These are phyloP conservation scores for Dicrurus megarhynchus DNA, from an alignment of 2,113 vertebrate species.

Conservation along the genomic window DNA sequence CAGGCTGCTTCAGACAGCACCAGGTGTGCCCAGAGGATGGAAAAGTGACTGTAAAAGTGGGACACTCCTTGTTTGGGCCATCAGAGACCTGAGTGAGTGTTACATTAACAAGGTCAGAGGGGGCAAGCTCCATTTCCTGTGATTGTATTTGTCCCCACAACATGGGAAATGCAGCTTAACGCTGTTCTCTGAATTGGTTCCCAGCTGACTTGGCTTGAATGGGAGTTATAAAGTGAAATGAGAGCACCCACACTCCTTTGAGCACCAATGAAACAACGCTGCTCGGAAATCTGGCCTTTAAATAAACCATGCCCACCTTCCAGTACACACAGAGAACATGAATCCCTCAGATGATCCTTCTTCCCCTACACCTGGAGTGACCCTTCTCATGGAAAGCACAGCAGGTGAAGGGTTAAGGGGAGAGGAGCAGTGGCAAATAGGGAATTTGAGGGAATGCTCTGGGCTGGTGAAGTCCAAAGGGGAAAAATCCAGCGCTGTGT, in stretches of 20 bases:
- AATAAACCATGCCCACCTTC: background rate
- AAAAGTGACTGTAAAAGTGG: background rate
- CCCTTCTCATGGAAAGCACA: fast-evolving
- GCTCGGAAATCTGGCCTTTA: background rate
- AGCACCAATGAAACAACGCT: background rate
- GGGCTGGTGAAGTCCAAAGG: background rate
- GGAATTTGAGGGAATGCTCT: background rate
- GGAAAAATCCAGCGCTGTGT: background rate
- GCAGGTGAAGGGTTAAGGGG: background rate
- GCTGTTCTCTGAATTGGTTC: background rate
- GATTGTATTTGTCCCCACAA: background rate
- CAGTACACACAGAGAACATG: background rate
- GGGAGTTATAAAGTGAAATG: background rate
- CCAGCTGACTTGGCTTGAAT: background rate
- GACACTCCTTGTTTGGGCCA: background rate
- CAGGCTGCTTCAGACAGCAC: background rate
- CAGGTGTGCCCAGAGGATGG: background rate
- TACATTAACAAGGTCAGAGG: background rate
- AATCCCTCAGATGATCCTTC: background rate
- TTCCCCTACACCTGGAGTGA: background rate
- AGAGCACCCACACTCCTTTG: background rate
- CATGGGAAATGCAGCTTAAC: background rate
- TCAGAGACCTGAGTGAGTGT: background rate
- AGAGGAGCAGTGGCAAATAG: background rate
- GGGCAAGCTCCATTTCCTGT: background rate